Conservation (phyloP, 1,140 invertebrate genomes). For the Drosophila ambigua region DNA sequence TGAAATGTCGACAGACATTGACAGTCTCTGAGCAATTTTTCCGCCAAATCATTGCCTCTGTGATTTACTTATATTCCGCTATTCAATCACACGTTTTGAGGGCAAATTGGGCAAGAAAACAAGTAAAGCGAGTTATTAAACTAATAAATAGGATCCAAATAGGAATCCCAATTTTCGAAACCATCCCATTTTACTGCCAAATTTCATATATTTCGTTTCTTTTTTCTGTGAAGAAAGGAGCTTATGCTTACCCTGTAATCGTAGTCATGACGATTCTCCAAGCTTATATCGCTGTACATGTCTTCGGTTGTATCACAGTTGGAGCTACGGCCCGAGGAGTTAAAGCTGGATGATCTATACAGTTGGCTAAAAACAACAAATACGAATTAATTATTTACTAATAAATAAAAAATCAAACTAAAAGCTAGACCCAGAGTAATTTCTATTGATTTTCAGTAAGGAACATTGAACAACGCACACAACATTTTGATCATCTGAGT, state of each 20-base stretch:
- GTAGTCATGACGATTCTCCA: constrained; percentile 95
- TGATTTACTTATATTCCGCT: constrained; percentile 9
- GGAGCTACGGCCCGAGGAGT: constrained; percentile 94
- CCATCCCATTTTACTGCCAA: not conserved
- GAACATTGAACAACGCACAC: too few species aligned
- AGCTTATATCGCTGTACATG: constrained; percentile 95
- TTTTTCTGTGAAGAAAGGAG: not conserved
- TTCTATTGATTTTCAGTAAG: too few species aligned
- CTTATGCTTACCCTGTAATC: constrained; percentile 92
- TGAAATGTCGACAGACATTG: constrained; percentile 50
- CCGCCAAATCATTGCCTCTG: constrained; percentile 39
- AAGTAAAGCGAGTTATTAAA: constrained; percentile 9
- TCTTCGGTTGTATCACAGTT: constrained; percentile 95
- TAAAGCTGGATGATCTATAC: constrained; percentile 94
- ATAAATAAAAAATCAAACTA: too few species aligned
- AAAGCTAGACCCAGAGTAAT: too few species aligned
- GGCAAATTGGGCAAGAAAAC: constrained; percentile 26
- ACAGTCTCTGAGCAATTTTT: constrained; percentile 32
- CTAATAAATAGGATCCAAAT: not conserved
- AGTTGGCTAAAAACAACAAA: constrained; percentile 87
- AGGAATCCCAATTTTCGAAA: not conserved
- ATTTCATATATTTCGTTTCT: not conserved
- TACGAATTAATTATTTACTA: not conserved
- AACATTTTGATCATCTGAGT: too few species aligned
- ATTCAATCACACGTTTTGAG: constrained; percentile 19